Base-by-base conservation (phyloP, 2,888 invertebrate species). In the Drosophila sordidapex region DNA sequence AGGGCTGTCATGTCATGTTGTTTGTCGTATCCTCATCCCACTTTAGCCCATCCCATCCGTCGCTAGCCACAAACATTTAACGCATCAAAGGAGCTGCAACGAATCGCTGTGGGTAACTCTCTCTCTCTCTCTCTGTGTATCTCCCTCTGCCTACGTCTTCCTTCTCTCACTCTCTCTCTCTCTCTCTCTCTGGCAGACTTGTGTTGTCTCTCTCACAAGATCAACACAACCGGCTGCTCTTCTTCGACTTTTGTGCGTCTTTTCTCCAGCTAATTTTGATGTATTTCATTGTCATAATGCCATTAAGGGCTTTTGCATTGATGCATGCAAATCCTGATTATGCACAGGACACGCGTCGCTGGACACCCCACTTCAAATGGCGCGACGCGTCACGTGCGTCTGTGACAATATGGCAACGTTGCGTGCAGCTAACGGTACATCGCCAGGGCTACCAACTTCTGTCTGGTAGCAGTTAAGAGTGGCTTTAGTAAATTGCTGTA, bases 261-360 rank as follows among this genome's bases (percentile, higher is more conserved):
- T 48, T 53, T 58, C 51, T 33, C 33, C 36, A 15, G 36, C 65
- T 60, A 64, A 68, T 79, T 79, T 76, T 75, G 81, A 70, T 88
- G 70, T 67, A 80, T 80, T 77, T 61, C 70, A 67, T 70, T 70
- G 71, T 68, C 82, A 60, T 73, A 78, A 77, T 88, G 65, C 73
- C 68, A 81, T 83, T 81, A 72, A 72, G 71, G 67, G 57, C 10
- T 40, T 73, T 81, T 60, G 74, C 78, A 74, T 81, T 79, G 87
- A 83, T 90, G 90, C 89, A 87, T 90, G 87, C 86, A 86, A 89
- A 89, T 90, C 89, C 89, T 66, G 90, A 89, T 90, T 90, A 84
- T 87, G 70, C 70, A 76, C 71, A 66, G 90, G 72, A 87, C 82
- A 90, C 84, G 89, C 90, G 74, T 87, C 89, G 83, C 74, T 66